Base-by-base conservation (phyloP, 2,888 invertebrate species). In the Mongoloraphidia duomilia region DNA sequence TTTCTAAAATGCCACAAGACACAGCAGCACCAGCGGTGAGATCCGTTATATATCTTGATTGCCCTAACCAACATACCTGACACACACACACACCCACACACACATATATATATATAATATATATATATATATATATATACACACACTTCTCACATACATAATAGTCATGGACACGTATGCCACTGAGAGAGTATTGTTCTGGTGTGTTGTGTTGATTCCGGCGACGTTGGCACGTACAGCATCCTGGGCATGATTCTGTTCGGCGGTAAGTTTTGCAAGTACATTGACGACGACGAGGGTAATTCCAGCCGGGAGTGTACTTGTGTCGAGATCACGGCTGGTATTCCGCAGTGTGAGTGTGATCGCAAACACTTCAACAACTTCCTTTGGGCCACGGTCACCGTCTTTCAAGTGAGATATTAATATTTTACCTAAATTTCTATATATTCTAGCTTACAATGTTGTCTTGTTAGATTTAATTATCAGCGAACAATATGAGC, bases 231-330 rank as follows among this genome's bases (percentile, higher is more conserved):
- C 14, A 17, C 70, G 75, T 73, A 74, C 87, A 95, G 95, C 84
- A 91, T 93, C 77, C 88, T 95, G 80, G 95, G 95, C 78, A 95
- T 94, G 93, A 92, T 92, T 82, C 87, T 95, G 77, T 95, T 95
- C 80, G 94, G 94, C 76, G 93, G 94, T 86, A 93, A 93, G 86
- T 94, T 95, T 90, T 94, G 94, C 89, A 91, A 90, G 83, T 88
- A 83, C 80, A 80, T 82, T 75, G 89, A 91, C 75, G 89, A 91
- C 75, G 85, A 85, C 70, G 76, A 77, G 68, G 83, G 82, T 71
- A 73, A 73, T 70, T 82, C 81, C 73, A 80, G 71, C 60, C 70
- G 84, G 69, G 87, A 88, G 75, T 96, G 96, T 77, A 85, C 85
- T 72, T 95, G 94, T 79, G 81, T 82, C 67, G 89, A 90, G 79